Evolutionary conservation across 2,888 invertebrate genomes (phyloP), one percentile per base, ranked within the genome.

Genomic region (Cryptus viduatorius): DNA sequence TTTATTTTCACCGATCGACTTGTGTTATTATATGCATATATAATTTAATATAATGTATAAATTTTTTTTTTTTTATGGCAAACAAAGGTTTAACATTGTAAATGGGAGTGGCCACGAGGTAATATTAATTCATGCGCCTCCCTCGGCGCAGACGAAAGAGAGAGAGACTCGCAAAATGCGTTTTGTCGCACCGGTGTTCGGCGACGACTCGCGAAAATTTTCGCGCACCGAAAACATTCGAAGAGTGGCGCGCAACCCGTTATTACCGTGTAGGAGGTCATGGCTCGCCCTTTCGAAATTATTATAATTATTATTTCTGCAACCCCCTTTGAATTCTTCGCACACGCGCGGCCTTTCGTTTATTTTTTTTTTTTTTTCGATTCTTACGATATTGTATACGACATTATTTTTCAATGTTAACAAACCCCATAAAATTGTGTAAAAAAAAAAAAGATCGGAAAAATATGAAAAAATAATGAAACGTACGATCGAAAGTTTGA

Each of bases 241-340:
- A 53, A 29, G 24, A 37, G 19, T 50, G 24, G 48, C 14, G 24
- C 56, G 76, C 72, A 83, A 80, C 84, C 84, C 75, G 75, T 84
- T 79, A 84, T 84, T 84, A 84, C 56, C 80, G 81, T 79, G 78
- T 73, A 84, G 84, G 75, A 65, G 81, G 79, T 84, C 84, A 81
- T 44, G 84, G 84, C 84, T 84, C 84, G 81, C 82, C 84, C 81
- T 84, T 81, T 82, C 69, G 61, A 79, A 75, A 84, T 84, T 81
- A 84, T 84, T 81, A 81, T 81, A 84, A 84, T 84, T 81, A 84
- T 84, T 81, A 78, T 75, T 56, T 19, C 14, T 56, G 4, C 81
- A 46, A 76, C 79, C 68, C 84, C 75, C 69, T 73, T 61, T 84
- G 84, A 79, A 84, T 84, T 81, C 50, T 69, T 81, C 73, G 61